A percentile compares a stretch with the other conserved stretches of the same genome.
These are phyloP conservation scores for Callospermophilus lateralis DNA, from an alignment of 2,113 vertebrate species.

Conservation along the genomic window DNA sequence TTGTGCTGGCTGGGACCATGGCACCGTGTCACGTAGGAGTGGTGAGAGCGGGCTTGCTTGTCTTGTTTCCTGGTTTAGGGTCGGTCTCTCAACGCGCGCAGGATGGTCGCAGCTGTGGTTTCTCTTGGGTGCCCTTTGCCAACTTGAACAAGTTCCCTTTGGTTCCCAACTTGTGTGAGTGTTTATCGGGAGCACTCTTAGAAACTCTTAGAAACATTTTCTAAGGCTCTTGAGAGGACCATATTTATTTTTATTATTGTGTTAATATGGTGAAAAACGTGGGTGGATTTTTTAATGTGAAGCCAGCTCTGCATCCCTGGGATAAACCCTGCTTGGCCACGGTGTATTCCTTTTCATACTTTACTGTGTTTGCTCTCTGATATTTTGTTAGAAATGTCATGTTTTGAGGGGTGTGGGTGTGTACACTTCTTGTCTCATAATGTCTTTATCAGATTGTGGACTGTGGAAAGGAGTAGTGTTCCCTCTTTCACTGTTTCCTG, in stretches of 20 bases:
- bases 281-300: neutral
- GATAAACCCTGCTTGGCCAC: too few relatives aligned
- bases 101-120: neutral
- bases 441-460: neutral
- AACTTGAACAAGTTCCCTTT: neutral
- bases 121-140: neutral
- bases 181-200: neutral
- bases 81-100: neutral
- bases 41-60: neutral
- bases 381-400: neutral
- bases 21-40: neutral
- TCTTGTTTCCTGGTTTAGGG: neutral
- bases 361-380: neutral
- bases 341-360: neutral
- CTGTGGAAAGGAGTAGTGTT: neutral
- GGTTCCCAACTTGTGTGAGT: neutral
- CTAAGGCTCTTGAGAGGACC: neutral
- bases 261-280: too few relatives aligned
- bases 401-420: neutral
- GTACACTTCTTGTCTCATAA: neutral
- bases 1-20: neutral
- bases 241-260: too few relatives aligned
- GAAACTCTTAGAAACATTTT: neutral
- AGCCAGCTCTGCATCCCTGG: neutral
- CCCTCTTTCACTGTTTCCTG: neutral